These are phyloP conservation scores for Nannobrachium achirus DNA, from an alignment of 2,113 vertebrate species.

Conservation along the genomic window DNA sequence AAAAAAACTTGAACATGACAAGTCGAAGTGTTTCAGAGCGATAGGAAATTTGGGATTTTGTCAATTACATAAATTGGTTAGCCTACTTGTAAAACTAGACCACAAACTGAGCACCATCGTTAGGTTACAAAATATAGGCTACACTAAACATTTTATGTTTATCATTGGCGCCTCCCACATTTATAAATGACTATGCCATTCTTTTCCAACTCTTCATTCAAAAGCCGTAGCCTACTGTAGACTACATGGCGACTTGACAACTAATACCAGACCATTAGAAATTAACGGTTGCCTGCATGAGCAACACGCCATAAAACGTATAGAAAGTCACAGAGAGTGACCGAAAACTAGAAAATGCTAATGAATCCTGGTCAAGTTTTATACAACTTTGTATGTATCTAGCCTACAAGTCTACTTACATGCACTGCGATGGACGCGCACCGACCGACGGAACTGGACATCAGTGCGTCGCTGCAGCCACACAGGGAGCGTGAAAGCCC, in stretches of 20 bases:
- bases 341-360: neutral
- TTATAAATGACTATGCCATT: no score
- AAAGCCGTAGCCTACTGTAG: neutral
- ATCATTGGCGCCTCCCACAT: no score
- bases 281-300: neutral
- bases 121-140: no score
- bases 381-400: neutral
- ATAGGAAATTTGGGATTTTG: no score
- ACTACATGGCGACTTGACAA: neutral
- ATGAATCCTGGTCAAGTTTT: neutral
- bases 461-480: constrained; percentile 15
- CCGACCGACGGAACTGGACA: constrained; percentile 33
- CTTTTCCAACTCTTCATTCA: neutral
- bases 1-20: no score
- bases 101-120: no score
- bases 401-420: constrained; percentile 53
- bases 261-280: neutral
- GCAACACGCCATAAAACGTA: neutral
- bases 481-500: constrained; percentile 39
- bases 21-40: no score
- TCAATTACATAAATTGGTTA: no score
- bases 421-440: constrained; percentile 1
- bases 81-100: no score
- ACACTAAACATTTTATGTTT: no score
- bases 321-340: neutral